Evolutionary conservation across 1,140 invertebrate species (phyloP), one percentile per base, ranked within the genome.

Genomic region (Amyelois transitella): DNA sequence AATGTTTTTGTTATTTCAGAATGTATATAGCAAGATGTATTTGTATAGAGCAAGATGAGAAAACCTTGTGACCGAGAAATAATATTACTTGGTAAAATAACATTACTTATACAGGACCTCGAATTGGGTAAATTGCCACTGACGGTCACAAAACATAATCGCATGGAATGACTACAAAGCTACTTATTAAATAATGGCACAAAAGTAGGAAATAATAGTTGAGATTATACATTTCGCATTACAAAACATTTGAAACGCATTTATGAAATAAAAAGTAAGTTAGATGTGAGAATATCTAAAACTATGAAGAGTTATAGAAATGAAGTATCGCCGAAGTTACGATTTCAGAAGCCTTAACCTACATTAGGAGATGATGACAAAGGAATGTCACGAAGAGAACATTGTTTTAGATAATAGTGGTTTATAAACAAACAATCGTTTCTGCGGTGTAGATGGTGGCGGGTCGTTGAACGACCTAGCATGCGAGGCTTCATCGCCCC

Each of bases 391-490:
- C 81, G 81, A 82, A 80, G 72, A 69, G 74, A 81, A 75, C 73
- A 73, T 67, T 73, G 75, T 78, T 77, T 14, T 78, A 72, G 80
- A 81, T 84, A 80, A 87, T 84, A 64, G 69, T 59, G 69, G 77
- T 82, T 72, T 14, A 38, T 38, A 38, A 38, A 38, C 77, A 73
- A 79, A 84, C 80, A 82, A 79, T 79, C 66, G 70, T 58, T 70
- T 64, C 65, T 77, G 77, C 75, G 77, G 77, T 70, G 61, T 52
- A 51, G 51, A 28, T 43, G 49, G 62, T 58, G 19, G 59, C 70
- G 76, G 83, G 81, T 86, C 83, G 81, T 75, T 68, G 83, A 86
- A 86, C 83, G 83, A 85, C 81, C 83, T 86, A 86, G 82, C 80
- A 58, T 52, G 66, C 67, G 59, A 64, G 65, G 66, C 61, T 38